Evolutionary conservation across 2,797 vertebrate species (phyloP), one percentile per base, ranked within the genome.

Genomic region (Melanotaenia maccullochi): DNA sequence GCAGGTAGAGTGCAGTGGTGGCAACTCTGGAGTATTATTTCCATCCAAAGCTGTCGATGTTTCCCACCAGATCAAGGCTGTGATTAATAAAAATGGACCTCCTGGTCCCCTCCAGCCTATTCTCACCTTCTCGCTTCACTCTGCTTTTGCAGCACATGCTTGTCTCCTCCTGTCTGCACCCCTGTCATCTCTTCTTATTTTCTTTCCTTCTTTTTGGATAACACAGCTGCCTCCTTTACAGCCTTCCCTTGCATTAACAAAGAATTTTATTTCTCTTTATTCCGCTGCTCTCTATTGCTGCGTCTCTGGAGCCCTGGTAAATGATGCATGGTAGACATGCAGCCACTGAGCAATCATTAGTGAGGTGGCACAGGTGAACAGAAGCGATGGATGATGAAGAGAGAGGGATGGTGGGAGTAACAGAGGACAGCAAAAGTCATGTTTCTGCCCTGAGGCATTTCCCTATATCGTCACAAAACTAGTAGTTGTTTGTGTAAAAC

Each of bases 321-420:
- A 93, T 93, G 92, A 94, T 91, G 91, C 92, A 92, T 92, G 88
- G 90, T 87, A 71, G 83, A 86, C 88, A 89, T 90, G 75, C 80
- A 83, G 92, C 90, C 86, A 58, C 90, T 88, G 90, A 94, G 89
- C 89, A 90, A 93, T 95, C 93, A 94, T 95, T 94, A 95, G 92
- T 76, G 85, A 90, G 91, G 93, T 92, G 90, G 91, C 84, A 76
- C 90, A 93, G 93, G 93, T 94, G 92, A 94, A 89, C 75, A 72
- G 83, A 81, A 92, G 89, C 76, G 63, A 91, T 84, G 87, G 90
- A 93, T 94, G 93, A 93, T 93, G 89, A 87, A 92, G 91, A 87
- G 89, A 79, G 87, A 90, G 86, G 85, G 88, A 92, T 38, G 56
- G 75, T 82, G 84, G 85, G 89, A 92, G 86, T 75, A 92, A 75